A percentile compares a stretch with the other conserved stretches of the same genome.
Evolutionary conservation across 2,888 invertebrate genomes (phyloP).

Genomic region (Epirrita christyi): DNA sequence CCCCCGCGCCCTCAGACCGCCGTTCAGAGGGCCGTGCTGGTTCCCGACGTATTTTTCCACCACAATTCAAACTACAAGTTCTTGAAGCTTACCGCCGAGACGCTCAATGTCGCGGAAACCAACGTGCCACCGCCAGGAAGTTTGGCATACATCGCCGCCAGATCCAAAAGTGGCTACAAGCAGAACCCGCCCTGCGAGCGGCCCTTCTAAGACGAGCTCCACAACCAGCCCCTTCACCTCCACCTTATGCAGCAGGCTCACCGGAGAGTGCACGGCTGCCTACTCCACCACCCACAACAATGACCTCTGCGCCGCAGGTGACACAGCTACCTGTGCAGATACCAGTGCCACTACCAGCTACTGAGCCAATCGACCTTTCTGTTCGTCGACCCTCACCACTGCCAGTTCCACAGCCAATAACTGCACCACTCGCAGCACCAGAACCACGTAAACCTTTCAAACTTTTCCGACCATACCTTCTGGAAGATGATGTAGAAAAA

Average conservation of each 20-base stretch:
- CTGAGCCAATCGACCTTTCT: constrained; percentile 72
- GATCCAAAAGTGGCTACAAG: constrained; percentile 96
- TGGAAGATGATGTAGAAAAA: constrained; percentile 85
- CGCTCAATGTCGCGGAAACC: constrained; percentile 94
- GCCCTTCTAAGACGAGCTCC: constrained; percentile 85
- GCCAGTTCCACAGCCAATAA: constrained; percentile 61
- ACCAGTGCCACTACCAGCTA: constrained; percentile 54
- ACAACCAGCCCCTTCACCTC: constrained; percentile 78
- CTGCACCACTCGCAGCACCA: constrained; percentile 53
- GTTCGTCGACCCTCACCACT: constrained; percentile 67
- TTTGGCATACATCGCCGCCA: constrained; percentile 95
- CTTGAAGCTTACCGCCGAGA: constrained; percentile 94
- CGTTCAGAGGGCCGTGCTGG: constrained; percentile 87
- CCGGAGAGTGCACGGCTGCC: constrained; percentile 77
- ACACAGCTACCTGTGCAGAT: constrained; percentile 50
- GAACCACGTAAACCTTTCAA: constrained; percentile 87
- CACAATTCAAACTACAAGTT: constrained; percentile 95
- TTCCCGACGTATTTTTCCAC: constrained; percentile 94
- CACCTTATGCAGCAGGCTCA: constrained; percentile 73
- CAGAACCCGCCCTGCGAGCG: constrained; percentile 91
- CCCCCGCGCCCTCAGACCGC: constrained; percentile 78
- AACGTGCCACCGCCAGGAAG: constrained; percentile 94
- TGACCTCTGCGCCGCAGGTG: constrained; percentile 52
- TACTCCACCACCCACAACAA: constrained; percentile 63
- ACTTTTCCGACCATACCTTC: constrained; percentile 90